These are phyloP conservation scores for Tetragonula carbonaria DNA, from an alignment of 2,888 invertebrate species.

Conservation along the genomic window DNA sequence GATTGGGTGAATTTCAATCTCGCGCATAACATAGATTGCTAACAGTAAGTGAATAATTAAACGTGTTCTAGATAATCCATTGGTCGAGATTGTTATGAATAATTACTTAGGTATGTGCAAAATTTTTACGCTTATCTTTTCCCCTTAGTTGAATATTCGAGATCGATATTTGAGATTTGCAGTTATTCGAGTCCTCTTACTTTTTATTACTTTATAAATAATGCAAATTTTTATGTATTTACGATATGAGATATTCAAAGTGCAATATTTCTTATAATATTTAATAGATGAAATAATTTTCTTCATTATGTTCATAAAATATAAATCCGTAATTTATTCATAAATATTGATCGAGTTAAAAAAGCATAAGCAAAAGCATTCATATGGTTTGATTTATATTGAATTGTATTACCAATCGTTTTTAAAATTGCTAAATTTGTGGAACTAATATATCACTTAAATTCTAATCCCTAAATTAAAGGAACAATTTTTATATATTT, in stretches of 20 bases:
- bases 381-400: not conserved
- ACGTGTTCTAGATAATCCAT: not conserved
- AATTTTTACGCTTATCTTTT: not conserved
- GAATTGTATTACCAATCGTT: not conserved
- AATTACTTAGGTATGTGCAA: not conserved
- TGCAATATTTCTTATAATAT: too few species aligned
- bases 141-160: not conserved
- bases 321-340: not conserved
- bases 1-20: conserved; percentile 25
- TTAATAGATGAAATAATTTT: too few species aligned
- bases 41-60: conserved; percentile 34
- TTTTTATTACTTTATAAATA: not conserved
- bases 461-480: not conserved
- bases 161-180: not conserved
- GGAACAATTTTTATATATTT: too few species aligned
- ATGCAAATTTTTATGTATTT: too few species aligned
- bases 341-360: not conserved
- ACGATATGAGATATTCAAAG: too few species aligned
- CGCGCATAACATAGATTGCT: conserved; percentile 14
- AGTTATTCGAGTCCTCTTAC: not conserved
- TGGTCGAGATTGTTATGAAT: not conserved
- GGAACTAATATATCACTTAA: not conserved
- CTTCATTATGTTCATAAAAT: too few species aligned
- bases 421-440: not conserved
- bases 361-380: not conserved